Conservation (phyloP, 2,888 invertebrate species). For the Escarpia spicata region DNA sequence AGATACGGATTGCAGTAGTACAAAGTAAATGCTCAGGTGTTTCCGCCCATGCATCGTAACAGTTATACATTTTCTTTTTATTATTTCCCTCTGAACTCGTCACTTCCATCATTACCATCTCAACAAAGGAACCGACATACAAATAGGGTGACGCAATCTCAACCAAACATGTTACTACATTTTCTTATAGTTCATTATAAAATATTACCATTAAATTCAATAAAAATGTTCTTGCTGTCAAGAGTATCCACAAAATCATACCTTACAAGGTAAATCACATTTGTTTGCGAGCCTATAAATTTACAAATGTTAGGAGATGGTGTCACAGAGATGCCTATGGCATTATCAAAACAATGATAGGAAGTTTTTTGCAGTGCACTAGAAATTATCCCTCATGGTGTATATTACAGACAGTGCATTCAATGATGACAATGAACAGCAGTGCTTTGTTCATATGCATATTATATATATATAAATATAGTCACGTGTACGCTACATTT, state of each 20-base stretch:
- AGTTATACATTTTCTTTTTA: neutral
- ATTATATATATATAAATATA: neutral
- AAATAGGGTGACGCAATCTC: neutral
- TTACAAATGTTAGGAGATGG: neutral
- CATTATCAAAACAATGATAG: neutral
- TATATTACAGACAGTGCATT: neutral
- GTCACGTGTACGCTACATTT: slow-evolving; percentile 3
- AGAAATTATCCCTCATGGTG: neutral
- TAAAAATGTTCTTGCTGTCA: neutral
- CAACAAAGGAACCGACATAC: neutral
- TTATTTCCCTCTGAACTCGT: too few species aligned
- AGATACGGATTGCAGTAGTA: neutral
- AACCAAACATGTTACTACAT: neutral
- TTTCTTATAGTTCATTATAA: neutral
- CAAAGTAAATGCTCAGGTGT: neutral
- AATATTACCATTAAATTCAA: neutral
- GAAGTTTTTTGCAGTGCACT: neutral
- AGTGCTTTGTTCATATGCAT: slow-evolving; percentile 2
- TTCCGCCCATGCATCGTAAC: neutral
- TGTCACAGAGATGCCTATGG: neutral
- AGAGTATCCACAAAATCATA: neutral
- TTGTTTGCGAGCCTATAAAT: neutral
- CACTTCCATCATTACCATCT: neutral
- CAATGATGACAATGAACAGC: neutral
- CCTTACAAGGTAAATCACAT: neutral